Evolutionary conservation across 2,797 vertebrate species (phyloP).

Genomic region (Takifugu ocellatus): DNA sequence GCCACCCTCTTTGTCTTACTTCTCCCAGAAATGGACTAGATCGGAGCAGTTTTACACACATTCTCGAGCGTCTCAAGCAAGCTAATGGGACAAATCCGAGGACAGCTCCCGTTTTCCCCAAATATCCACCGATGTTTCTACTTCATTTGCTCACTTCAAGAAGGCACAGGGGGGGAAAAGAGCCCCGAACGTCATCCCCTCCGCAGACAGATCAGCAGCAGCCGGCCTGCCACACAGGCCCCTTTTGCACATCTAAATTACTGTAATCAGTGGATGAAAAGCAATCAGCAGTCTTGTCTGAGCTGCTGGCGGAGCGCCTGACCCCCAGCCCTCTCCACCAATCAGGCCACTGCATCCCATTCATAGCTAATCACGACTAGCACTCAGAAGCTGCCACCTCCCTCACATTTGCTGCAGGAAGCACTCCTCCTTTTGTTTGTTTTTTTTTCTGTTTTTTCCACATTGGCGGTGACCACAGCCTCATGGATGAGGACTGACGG

Average conservation of each 20-base stretch:
- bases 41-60: conserved; percentile 3
- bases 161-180: background rate
- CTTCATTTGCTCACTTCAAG: no score
- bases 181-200: conserved; percentile 2
- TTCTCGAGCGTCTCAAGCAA: conserved; percentile 21
- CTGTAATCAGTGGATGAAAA: conserved; percentile 77
- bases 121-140: no score
- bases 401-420: conserved; percentile 58
- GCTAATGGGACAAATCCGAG: background rate
- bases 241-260: conserved; percentile 67
- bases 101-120: background rate
- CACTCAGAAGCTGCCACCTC: conserved; percentile 49
- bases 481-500: conserved; percentile 37
- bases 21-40: background rate
- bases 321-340: conserved; percentile 59
- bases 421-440: conserved; percentile 40
- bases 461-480: conserved; percentile 35
- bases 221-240: conserved; percentile 48
- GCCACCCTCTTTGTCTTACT: background rate
- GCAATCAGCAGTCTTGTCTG: conserved; percentile 75
- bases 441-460: conserved; percentile 24
- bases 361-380: conserved; percentile 59
- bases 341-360: conserved; percentile 54
- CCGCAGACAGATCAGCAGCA: conserved; percentile 33
- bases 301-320: conserved; percentile 55